These are phyloP conservation scores for Galbula dea DNA, from an alignment of 2,113 vertebrate genomes.

Conservation along the genomic window DNA sequence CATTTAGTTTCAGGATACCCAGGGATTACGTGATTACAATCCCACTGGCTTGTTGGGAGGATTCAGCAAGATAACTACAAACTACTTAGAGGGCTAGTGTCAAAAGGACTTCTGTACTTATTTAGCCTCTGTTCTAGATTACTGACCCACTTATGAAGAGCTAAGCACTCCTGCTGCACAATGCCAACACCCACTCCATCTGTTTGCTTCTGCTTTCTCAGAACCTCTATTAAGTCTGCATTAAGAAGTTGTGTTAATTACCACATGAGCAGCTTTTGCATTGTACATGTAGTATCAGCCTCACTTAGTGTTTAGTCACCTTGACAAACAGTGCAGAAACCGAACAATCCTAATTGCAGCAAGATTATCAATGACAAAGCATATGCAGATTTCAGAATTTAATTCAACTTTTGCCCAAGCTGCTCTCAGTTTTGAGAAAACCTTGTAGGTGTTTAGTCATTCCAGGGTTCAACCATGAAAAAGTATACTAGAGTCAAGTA, in stretches of 20 bases:
- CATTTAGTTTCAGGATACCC: slow-evolving; percentile 6
- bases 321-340: background rate
- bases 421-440: background rate
- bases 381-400: background rate
- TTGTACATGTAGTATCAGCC: background rate
- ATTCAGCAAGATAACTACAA: slow-evolving; percentile 41
- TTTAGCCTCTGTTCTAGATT: slow-evolving; percentile 57
- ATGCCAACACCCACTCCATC: slow-evolving; percentile 56
- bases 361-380: background rate
- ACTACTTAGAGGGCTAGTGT: slow-evolving; percentile 28
- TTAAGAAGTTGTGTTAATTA: slow-evolving; percentile 51
- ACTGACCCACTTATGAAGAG: slow-evolving; percentile 63
- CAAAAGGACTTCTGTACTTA: slow-evolving; percentile 45
- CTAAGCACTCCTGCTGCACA: slow-evolving; percentile 37
- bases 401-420: background rate
- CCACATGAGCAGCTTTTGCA: slow-evolving; percentile 1
- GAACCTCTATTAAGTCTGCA: background rate
- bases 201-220: slow-evolving; percentile 63
- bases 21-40: slow-evolving; percentile 29
- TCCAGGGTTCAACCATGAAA: background rate
- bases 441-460: background rate
- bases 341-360: background rate
- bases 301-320: background rate
- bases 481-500: background rate
- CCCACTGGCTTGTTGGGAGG: background rate